Conservation (phyloP, 23 tunicate species). For the Corella eumyota region DNA sequence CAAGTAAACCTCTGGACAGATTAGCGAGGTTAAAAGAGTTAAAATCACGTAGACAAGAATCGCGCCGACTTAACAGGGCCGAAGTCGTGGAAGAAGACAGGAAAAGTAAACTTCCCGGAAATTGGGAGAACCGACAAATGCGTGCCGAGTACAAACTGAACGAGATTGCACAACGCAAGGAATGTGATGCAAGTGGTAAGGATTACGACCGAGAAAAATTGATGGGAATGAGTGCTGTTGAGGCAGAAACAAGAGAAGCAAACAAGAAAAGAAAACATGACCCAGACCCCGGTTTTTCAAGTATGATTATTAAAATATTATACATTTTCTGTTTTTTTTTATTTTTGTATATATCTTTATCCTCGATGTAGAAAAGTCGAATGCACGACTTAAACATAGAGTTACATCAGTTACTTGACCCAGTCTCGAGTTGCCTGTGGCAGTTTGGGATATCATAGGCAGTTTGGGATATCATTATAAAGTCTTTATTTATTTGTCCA, state of each 20-base stretch:
- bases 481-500: too few relatives aligned
- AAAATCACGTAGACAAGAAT: constrained; percentile 42
- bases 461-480: too few relatives aligned
- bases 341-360: too few relatives aligned
- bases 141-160: constrained; percentile 74
- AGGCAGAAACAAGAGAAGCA: constrained; percentile 51
- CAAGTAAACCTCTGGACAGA: too few relatives aligned
- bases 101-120: constrained; percentile 55
- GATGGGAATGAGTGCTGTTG: constrained; percentile 48
- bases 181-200: constrained; percentile 52
- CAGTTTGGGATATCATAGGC: too few relatives aligned
- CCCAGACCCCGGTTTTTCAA: constrained; percentile 79
- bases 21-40: constrained; percentile 29
- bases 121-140: constrained; percentile 72
- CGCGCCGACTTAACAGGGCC: constrained; percentile 50
- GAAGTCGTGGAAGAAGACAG: constrained; percentile 94
- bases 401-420: too few relatives aligned
- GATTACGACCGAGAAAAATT: constrained; percentile 67
- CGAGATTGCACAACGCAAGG: constrained; percentile 51
- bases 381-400: too few relatives aligned
- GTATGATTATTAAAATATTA: too few relatives aligned
- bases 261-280: constrained; percentile 48
- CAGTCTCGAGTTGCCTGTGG: too few relatives aligned
- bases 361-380: too few relatives aligned
- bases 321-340: too few relatives aligned